Base-by-base conservation (phyloP, 2,888 invertebrate species). In the Catocala fraxini region DNA sequence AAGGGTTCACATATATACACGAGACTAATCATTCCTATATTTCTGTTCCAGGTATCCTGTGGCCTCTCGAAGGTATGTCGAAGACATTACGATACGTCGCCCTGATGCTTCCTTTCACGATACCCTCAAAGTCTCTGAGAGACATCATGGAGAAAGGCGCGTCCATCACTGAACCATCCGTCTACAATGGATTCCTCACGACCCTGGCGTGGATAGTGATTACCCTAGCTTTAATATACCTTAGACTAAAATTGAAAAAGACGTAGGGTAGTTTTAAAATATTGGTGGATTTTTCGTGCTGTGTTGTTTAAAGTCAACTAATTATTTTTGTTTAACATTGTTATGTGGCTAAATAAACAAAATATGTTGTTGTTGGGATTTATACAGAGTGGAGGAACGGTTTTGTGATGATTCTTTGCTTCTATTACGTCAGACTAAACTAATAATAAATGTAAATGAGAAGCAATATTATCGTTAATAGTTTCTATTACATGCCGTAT, bases 121-220 rank as follows among this genome's bases (percentile, higher is more conserved):
- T 97, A 56, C 96, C 98, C 0, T 96, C 97, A 0, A 95, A 96
- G 66, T 96, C 98, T 0, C 93, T 98, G 56, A 92, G 98, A 65
- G 96, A 96, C 75, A 95, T 98, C 58, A 94, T 97, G 79, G 96
- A 96, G 65, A 96, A 97, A 83, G 98, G 98, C 0, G 96, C 96
- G 93, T 86, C 95, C 0, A 90, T 98, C 43, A 88, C 94, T 0
- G 95, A 97, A 62, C 93, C 95, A 0, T 93, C 96, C 13, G 97
- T 98, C 9, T 96, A 96, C 87, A 93, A 92, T 57, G 98, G 98
- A 0, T 96, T 97, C 77, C 83, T 97, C 0, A 95, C 97, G 0
- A 95, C 96, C 34, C 9, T 95, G 0, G 94, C 90, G 0, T 98
- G 97, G 97, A 96, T 96, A 25, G 67, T 90, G 0, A 89, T 95